Percentiles rank a stretch among this genome's conserved stretches.
These are phyloP conservation scores for Sebastes goodei DNA, from an alignment of 2,797 vertebrate genomes.

Conservation along the genomic window DNA sequence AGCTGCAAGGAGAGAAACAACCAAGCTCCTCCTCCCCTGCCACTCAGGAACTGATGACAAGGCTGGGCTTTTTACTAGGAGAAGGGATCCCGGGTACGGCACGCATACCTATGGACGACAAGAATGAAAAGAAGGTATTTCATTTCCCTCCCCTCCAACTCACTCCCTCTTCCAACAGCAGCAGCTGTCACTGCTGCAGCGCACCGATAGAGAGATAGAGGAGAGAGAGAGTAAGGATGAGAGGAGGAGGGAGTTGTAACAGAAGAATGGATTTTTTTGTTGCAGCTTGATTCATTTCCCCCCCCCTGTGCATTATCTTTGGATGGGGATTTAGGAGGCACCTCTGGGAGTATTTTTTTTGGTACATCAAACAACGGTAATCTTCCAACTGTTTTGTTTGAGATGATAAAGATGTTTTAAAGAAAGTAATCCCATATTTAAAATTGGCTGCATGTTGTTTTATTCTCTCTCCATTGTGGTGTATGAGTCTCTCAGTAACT, in stretches of 20 bases:
- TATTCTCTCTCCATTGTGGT: conserved; percentile 36
- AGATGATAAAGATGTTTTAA: conserved; percentile 26
- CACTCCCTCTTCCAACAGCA: conserved; percentile 53
- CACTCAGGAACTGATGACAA: conserved; percentile 98
- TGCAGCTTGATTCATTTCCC: conserved; percentile 32
- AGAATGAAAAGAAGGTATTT: conserved; percentile 96
- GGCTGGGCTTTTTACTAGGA: conserved; percentile 97
- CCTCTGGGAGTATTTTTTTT: conserved; percentile 34
- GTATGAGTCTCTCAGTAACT: conserved; percentile 66
- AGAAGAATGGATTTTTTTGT: conserved; percentile 62
- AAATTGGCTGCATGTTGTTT: conserved; percentile 46
- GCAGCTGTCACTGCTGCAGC: conserved; percentile 67
- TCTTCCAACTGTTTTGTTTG: conserved; percentile 45
- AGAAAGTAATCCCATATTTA: conserved; percentile 42
- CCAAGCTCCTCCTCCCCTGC: conserved; percentile 94
- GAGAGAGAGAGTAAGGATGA: conserved; percentile 49
- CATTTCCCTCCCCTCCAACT: conserved; percentile 55
- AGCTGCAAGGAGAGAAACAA: conserved; percentile 88
- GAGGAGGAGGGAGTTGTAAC: conserved; percentile 52
- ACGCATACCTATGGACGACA: conserved; percentile 94
- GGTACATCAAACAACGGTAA: conserved; percentile 61
- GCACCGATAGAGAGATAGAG: conserved; percentile 55
- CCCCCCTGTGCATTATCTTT: conserved; percentile 28
- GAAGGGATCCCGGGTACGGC: conserved; percentile 95
- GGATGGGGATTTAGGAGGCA: conserved; percentile 53